Conservation (phyloP, 2,113 vertebrate species). For the Columbina picui region DNA sequence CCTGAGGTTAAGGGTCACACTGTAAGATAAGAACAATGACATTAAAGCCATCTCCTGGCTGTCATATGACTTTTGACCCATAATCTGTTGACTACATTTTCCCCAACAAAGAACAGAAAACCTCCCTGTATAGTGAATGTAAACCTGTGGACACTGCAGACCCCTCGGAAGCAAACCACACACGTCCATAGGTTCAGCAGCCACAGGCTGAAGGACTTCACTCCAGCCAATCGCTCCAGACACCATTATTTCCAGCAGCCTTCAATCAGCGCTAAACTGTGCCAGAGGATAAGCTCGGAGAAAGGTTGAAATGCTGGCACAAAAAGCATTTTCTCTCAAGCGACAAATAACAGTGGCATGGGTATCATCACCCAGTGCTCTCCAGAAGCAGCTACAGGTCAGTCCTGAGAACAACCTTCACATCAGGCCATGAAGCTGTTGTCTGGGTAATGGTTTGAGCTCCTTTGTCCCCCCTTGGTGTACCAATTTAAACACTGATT, state of each 20-base stretch:
- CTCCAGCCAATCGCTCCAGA: not conserved
- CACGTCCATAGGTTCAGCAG: not conserved
- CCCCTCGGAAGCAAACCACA: not conserved
- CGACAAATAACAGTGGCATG: not conserved
- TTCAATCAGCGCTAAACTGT: not conserved
- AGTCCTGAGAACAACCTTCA: not conserved
- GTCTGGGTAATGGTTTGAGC: not conserved
- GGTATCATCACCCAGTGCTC: not conserved
- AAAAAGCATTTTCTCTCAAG: not conserved
- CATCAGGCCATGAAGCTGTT: not conserved
- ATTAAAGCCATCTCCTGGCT: not conserved
- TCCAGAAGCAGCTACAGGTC: not conserved
- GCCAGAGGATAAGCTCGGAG: not conserved
- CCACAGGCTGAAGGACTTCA: not conserved
- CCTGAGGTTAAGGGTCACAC: not conserved
- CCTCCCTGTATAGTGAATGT: not conserved
- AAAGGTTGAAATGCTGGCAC: not conserved
- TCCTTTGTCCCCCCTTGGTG: not conserved
- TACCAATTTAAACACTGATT: accelerated
- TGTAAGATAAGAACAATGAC: not conserved
- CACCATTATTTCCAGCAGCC: not conserved
- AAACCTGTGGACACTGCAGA: not conserved
- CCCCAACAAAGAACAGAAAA: not conserved
- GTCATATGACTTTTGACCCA: not conserved
- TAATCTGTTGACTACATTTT: not conserved